Evolutionary conservation across 1,140 invertebrate species (phyloP).

Genomic region (Sipha flava): DNA sequence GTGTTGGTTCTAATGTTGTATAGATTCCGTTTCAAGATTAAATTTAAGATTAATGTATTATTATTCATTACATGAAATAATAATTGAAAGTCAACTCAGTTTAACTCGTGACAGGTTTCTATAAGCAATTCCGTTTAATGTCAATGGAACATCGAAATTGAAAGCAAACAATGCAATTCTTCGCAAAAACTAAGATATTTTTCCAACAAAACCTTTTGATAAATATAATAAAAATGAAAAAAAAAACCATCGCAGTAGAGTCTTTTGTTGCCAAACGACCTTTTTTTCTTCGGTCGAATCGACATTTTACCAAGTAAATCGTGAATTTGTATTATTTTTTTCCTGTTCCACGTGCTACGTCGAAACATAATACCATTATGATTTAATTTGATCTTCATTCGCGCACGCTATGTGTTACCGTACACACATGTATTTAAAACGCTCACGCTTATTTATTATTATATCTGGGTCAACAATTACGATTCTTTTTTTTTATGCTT

Average conservation of each 20-base stretch:
- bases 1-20: background rate
- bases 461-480: too few species aligned
- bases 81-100: background rate
- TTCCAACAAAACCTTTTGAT: background rate
- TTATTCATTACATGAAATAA: background rate
- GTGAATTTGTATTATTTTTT: background rate
- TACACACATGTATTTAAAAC: too few species aligned
- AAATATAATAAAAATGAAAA: too few species aligned
- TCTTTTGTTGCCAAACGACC: background rate
- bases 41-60: background rate
- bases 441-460: too few species aligned
- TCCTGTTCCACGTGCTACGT: background rate
- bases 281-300: background rate
- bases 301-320: background rate
- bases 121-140: background rate
- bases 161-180: background rate
- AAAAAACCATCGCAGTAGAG: background rate
- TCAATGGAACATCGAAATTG: background rate
- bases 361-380: background rate
- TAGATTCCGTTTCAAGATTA: too few species aligned
- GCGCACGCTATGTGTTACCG: too few species aligned
- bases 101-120: background rate
- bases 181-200: slow-evolving; percentile 1
- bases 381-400: too few species aligned
- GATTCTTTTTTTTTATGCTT: too few species aligned